Evolutionary conservation across 1,140 invertebrate species (phyloP).

Genomic region (Drosophila kurseongensis): DNA sequence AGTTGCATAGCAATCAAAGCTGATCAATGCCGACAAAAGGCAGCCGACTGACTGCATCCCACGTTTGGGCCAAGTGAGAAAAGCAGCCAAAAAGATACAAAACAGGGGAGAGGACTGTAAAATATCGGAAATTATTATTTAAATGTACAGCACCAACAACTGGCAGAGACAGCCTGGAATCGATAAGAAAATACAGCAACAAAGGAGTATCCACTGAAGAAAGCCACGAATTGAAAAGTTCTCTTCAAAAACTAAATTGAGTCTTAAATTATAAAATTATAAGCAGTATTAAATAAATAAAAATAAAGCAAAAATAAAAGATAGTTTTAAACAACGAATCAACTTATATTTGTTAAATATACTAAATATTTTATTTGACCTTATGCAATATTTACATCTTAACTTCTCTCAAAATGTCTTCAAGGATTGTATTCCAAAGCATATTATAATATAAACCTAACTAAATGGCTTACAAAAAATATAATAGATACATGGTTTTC

Average conservation of each 20-base stretch:
- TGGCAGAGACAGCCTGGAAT: slow-evolving; percentile 48
- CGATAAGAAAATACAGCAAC: slow-evolving; percentile 25
- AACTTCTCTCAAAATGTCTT: no score
- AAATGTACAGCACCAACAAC: slow-evolving; percentile 68
- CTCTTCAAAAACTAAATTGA: slow-evolving; percentile 1
- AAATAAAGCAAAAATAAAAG: neutral
- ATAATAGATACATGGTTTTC: no score
- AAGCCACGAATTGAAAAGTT: neutral
- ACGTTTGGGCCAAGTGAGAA: slow-evolving; percentile 63
- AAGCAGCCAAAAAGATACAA: slow-evolving; percentile 38
- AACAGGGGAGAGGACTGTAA: slow-evolving; percentile 10
- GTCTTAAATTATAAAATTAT: neutral
- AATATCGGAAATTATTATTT: slow-evolving; percentile 73
- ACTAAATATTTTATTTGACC: no score
- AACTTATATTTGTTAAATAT: no score
- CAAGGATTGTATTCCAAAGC: no score
- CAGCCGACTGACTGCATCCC: slow-evolving; percentile 26
- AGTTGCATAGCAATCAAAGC: slow-evolving; percentile 80
- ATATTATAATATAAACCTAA: no score
- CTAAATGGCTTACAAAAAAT: no score
- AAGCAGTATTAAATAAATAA: no score
- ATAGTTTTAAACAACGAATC: neutral
- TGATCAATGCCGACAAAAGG: slow-evolving; percentile 65
- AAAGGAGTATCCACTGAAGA: neutral
- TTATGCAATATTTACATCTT: no score